Conservation (phyloP, 2,888 invertebrate genomes). For the Hirtodrosophila trivittata region DNA sequence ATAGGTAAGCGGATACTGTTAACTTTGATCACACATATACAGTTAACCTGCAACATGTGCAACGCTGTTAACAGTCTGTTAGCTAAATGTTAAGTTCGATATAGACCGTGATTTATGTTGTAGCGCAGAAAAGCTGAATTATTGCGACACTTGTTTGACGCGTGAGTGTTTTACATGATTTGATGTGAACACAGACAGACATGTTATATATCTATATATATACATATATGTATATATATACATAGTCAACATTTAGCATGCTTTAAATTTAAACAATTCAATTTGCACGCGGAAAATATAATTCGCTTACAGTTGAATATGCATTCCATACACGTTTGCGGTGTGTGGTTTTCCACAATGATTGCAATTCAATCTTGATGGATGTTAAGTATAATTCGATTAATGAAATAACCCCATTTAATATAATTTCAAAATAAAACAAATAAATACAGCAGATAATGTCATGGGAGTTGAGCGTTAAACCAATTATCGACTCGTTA, state of each 20-base stretch:
- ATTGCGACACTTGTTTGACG: conserved; percentile 6
- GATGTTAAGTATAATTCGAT: too few relatives aligned
- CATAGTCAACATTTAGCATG: conserved; percentile 15
- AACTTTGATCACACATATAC: too few relatives aligned
- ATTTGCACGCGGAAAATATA: background rate
- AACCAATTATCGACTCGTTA: conserved; percentile 21
- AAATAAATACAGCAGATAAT: conserved; percentile 12
- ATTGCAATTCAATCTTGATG: too few relatives aligned
- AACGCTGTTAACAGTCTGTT: too few relatives aligned
- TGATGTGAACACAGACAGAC: conserved; percentile 2
- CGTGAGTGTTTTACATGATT: conserved; percentile 13
- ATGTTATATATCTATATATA: background rate
- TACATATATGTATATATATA: background rate
- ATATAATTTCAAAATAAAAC: conserved; percentile 34
- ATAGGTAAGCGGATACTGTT: too few relatives aligned
- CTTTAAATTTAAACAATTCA: conserved; percentile 7
- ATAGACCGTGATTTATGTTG: background rate
- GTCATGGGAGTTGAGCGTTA: conserved; percentile 2
- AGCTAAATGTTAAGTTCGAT: background rate
- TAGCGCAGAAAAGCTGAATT: conserved; percentile 6
- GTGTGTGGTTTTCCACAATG: too few relatives aligned
- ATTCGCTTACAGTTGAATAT: too few relatives aligned
- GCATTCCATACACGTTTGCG: too few relatives aligned
- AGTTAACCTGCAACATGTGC: too few relatives aligned
- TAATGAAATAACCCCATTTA: too few relatives aligned